Percentiles rank a stretch among this genome's conserved stretches.
Evolutionary conservation across 1,140 invertebrate species (phyloP).

Genomic region (Philotrypesis tridentata): DNA sequence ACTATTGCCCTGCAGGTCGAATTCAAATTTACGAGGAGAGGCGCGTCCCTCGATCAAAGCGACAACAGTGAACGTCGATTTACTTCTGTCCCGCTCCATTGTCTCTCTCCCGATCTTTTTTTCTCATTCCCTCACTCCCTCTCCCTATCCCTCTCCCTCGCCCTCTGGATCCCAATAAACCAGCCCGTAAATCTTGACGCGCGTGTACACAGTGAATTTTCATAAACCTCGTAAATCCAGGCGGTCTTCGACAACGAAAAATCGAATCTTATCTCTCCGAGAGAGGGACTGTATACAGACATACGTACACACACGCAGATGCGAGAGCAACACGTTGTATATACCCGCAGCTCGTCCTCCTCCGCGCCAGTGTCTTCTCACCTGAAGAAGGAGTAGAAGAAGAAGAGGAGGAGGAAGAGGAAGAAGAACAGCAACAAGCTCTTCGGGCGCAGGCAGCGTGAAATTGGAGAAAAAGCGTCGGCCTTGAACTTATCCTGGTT

Average conservation of each 20-base stretch:
- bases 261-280: background rate
- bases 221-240: conserved; percentile 16
- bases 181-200: conserved; percentile 22
- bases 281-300: background rate
- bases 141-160: no score
- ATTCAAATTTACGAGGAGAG: background rate
- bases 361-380: background rate
- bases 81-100: background rate
- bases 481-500: background rate
- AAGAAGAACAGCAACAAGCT: background rate
- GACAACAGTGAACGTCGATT: background rate
- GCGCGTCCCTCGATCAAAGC: background rate
- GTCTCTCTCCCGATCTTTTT: background rate
- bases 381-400: no score
- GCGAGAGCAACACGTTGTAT: background rate
- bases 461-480: conserved; percentile 14
- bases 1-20: background rate
- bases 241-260: background rate
- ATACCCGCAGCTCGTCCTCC: no score
- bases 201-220: conserved; percentile 3
- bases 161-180: conserved; percentile 6
- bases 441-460: background rate
- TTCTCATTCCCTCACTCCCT: background rate
- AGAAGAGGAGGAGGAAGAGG: no score
- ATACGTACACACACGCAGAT: no score